These are phyloP conservation scores for Strix uralensis DNA, from an alignment of 2,113 vertebrate genomes.

Conservation along the genomic window DNA sequence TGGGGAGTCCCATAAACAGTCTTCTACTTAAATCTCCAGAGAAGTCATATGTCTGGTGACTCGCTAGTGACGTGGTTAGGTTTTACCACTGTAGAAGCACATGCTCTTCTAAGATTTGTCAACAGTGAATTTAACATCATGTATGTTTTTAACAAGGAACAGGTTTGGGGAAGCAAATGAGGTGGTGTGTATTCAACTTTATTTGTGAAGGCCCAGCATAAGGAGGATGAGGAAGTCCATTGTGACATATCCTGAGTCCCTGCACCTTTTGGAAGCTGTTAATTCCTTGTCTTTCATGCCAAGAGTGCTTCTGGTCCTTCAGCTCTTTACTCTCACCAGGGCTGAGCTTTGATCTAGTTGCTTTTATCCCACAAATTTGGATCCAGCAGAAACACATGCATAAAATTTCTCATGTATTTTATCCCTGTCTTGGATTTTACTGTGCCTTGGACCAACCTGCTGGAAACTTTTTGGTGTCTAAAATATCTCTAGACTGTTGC, in stretches of 20 bases:
- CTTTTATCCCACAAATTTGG: not conserved
- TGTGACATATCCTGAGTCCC: not conserved
- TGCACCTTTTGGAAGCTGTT: not conserved
- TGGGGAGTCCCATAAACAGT: not conserved
- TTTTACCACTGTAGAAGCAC: not conserved
- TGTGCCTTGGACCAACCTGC: not conserved
- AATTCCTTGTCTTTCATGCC: not conserved
- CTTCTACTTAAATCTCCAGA: not conserved
- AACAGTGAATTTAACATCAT: not conserved
- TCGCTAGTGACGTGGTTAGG: not conserved
- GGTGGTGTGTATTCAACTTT: not conserved
- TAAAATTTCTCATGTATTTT: conserved; percentile 11
- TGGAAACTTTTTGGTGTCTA: not conserved
- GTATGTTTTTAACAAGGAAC: not conserved
- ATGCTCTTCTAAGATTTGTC: not conserved
- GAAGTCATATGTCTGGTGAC: not conserved
- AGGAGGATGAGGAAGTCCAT: not conserved
- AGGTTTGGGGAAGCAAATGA: not conserved
- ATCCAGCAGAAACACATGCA: not conserved
- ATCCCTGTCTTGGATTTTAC: not conserved
- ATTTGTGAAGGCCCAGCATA: not conserved
- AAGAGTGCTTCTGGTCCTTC: not conserved
- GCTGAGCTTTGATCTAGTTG: not conserved
- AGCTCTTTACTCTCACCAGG: not conserved
- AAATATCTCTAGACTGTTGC: not conserved